These are phyloP conservation scores for Plotosus lineatus DNA, from an alignment of 2,113 vertebrate species.

Conservation along the genomic window DNA sequence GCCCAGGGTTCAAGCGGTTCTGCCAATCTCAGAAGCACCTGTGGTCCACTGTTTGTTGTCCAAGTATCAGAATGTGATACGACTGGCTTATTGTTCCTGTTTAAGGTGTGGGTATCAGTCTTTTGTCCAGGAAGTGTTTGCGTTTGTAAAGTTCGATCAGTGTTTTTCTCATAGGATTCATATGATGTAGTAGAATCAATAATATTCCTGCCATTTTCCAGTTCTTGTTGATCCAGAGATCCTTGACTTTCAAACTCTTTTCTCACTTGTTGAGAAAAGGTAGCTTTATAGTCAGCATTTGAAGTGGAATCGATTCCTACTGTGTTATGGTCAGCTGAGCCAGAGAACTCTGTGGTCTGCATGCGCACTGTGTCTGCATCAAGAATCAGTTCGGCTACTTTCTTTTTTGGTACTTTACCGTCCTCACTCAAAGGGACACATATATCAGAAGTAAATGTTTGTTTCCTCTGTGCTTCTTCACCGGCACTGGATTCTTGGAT, in stretches of 20 bases:
- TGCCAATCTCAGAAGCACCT: slow-evolving; percentile 1
- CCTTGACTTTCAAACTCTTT: background rate
- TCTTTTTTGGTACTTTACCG: slow-evolving; percentile 37
- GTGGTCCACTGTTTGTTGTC: slow-evolving; percentile 25
- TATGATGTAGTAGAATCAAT: slow-evolving; percentile 10
- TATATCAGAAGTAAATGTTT: background rate
- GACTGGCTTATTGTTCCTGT: slow-evolving; percentile 25
- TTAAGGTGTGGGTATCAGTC: slow-evolving; percentile 18
- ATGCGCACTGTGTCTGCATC: slow-evolving; percentile 42
- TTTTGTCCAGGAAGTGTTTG: background rate
- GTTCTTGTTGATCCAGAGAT: slow-evolving; percentile 5
- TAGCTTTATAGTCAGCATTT: slow-evolving; percentile 5
- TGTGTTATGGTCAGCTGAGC: slow-evolving; percentile 4
- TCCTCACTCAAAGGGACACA: background rate
- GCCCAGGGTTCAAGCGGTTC: slow-evolving; percentile 15
- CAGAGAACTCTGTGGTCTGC: slow-evolving; percentile 20
- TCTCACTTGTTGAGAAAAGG: background rate
- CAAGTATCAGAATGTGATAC: background rate
- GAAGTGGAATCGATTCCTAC: slow-evolving; percentile 1
- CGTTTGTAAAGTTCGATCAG: background rate
- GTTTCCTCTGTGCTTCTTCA: background rate
- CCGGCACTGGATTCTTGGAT: background rate
- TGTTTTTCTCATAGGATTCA: slow-evolving; percentile 1
- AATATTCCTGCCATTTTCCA: background rate
- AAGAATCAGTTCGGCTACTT: slow-evolving; percentile 51